Conservation (phyloP, 1,140 invertebrate species). For the Coptotermes formosanus region DNA sequence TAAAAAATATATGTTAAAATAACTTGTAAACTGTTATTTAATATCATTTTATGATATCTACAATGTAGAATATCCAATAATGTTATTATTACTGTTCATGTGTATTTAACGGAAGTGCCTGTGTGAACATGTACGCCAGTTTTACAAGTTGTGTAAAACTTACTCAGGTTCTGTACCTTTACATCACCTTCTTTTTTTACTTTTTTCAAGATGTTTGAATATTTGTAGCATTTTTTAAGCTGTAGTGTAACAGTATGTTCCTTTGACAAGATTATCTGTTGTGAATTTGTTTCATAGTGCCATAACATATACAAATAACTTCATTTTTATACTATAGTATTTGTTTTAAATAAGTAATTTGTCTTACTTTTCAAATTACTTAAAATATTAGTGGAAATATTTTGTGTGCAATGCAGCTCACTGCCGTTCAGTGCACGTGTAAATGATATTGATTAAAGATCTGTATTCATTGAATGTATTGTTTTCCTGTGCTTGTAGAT, state of each 20-base stretch:
- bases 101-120: conserved; percentile 11
- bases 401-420: not conserved
- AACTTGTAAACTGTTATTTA: conserved; percentile 3
- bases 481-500: too few relatives aligned
- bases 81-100: conserved; percentile 14
- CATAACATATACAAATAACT: not conserved
- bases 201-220: not conserved
- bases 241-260: not conserved
- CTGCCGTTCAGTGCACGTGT: not conserved
- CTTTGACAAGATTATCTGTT: not conserved
- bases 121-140: not conserved
- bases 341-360: not conserved
- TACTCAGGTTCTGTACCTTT: not conserved
- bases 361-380: not conserved
- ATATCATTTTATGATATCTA: not conserved
- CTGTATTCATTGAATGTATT: not conserved
- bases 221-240: not conserved
- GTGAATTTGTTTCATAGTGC: conserved; percentile 15
- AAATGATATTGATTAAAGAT: conserved; percentile 15
- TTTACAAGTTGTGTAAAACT: conserved; percentile 3
- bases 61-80: not conserved
- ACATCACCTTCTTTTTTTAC: not conserved
- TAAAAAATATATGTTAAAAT: not conserved
- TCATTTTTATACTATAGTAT: not conserved
- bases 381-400: not conserved